Conservation (phyloP, 2,113 vertebrate genomes). For the Apteryx owenii region DNA sequence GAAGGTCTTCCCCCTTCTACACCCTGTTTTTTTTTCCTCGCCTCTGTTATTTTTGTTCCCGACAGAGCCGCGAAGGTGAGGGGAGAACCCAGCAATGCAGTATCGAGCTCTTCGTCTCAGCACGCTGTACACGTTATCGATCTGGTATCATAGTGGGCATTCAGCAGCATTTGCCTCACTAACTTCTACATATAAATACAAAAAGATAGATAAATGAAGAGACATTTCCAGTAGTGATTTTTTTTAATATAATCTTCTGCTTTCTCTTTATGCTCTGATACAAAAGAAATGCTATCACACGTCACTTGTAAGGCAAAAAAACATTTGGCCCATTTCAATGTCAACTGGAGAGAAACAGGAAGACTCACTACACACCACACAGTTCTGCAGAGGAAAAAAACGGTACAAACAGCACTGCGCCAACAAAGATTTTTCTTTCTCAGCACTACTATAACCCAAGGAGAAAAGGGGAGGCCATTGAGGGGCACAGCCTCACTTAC, state of each 20-base stretch:
- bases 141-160: neutral
- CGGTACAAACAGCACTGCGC: neutral
- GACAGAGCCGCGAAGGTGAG: slow-evolving; percentile 8
- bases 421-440: neutral
- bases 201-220: neutral
- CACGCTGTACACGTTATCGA: neutral
- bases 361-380: neutral
- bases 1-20: neutral
- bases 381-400: neutral
- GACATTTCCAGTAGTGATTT: neutral
- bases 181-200: neutral
- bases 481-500: neutral
- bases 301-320: neutral
- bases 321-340: neutral
- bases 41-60: slow-evolving; percentile 20
- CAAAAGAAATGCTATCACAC: neutral
- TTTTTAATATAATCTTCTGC: neutral
- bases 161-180: slow-evolving; percentile 19
- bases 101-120: slow-evolving; percentile 17
- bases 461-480: neutral
- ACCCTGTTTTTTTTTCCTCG: neutral
- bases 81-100: neutral
- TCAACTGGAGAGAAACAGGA: neutral
- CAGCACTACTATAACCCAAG: neutral
- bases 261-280: neutral